Conservation (phyloP, 1,140 invertebrate genomes). For the Pararge aegeria region DNA sequence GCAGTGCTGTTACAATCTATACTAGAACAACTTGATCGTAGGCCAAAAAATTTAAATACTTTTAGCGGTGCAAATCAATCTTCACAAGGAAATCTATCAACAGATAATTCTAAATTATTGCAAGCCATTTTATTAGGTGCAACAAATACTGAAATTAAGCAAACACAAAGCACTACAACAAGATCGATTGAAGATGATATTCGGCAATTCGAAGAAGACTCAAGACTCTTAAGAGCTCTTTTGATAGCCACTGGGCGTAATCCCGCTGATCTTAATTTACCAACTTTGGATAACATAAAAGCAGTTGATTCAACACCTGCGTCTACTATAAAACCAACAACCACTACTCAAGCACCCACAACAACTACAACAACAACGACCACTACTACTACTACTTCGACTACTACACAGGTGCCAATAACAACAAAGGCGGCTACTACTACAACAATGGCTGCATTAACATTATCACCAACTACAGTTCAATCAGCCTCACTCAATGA, state of each 20-base stretch:
- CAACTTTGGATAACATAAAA: conserved; percentile 41
- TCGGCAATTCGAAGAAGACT: conserved; percentile 65
- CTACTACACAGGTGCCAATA: conserved; percentile 27
- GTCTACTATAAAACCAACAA: conserved; percentile 27
- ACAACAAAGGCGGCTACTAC: conserved; percentile 22
- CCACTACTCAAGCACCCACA: conserved; percentile 22
- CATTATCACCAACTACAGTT: conserved; percentile 16
- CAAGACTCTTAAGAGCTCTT: conserved; percentile 63
- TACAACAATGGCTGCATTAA: conserved; percentile 27
- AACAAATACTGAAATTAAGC: conserved; percentile 21
- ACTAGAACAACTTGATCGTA: conserved; percentile 42
- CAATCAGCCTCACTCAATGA: conserved; percentile 38
- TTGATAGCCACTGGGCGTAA: conserved; percentile 63
- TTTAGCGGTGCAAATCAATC: conserved; percentile 37
- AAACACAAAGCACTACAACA: conserved; percentile 39
- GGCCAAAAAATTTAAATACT: conserved; percentile 41
- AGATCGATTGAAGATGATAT: conserved; percentile 62
- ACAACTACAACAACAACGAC: conserved; percentile 37
- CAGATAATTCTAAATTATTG: conserved; percentile 53
- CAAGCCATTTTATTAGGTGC: conserved; percentile 46
- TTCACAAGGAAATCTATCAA: conserved; percentile 35
- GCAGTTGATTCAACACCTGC: conserved; percentile 27
- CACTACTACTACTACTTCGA: conserved; percentile 29
- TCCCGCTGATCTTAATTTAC: conserved; percentile 51
- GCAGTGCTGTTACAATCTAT: conserved; percentile 51